Percentiles rank a stretch among this genome's conserved stretches.
Evolutionary conservation across 1,140 invertebrate species (phyloP).

Genomic region (Sitophilus oryzae): DNA sequence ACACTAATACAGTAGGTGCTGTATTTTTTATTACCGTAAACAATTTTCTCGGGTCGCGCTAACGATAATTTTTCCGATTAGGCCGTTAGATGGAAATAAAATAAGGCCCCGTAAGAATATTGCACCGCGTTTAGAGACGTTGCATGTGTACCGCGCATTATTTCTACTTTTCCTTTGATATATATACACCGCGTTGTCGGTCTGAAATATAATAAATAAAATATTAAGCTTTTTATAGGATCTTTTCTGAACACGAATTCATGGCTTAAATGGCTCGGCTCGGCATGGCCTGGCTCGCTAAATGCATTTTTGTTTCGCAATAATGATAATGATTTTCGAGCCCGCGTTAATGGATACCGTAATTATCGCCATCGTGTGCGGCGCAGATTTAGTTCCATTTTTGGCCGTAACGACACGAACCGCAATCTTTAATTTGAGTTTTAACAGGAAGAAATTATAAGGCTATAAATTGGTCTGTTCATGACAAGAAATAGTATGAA

Average conservation of each 20-base stretch:
- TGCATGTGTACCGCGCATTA: slow-evolving; percentile 32
- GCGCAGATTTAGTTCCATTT: no score
- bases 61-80: slow-evolving; percentile 30
- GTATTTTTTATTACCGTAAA: slow-evolving; percentile 19
- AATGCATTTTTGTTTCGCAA: neutral
- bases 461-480: no score
- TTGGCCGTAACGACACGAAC: no score
- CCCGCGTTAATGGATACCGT: neutral
- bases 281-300: neutral
- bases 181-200: slow-evolving; percentile 29
- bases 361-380: neutral
- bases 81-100: slow-evolving; percentile 28
- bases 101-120: slow-evolving; percentile 32
- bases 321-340: neutral
- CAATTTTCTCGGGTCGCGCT: slow-evolving; percentile 18
- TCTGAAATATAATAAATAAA: slow-evolving; percentile 33
- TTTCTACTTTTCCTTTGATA: slow-evolving; percentile 27
- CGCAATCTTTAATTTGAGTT: no score
- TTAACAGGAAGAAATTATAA: no score
- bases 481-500: no score
- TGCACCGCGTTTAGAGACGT: slow-evolving; percentile 30
- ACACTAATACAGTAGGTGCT: neutral
- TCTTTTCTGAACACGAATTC: slow-evolving; percentile 30
- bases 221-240: slow-evolving; percentile 29
- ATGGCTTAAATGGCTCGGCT: slow-evolving; percentile 19